Evolutionary conservation across 2,797 vertebrate genomes (phyloP).

Genomic region (Nannoperca australis): DNA sequence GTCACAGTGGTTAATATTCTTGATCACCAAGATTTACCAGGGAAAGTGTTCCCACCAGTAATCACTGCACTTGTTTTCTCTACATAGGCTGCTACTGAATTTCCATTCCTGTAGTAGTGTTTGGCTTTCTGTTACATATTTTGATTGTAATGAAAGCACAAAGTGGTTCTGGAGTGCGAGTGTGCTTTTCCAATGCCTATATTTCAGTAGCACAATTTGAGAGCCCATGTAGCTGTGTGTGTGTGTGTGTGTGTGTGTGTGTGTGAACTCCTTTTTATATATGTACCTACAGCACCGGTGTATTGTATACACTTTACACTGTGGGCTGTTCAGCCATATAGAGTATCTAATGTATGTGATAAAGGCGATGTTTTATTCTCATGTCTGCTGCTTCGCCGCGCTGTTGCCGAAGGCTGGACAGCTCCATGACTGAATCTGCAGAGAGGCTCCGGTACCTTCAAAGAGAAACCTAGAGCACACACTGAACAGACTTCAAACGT

Average conservation of each 20-base stretch:
- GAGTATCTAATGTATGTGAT: constrained; percentile 17
- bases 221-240: not conserved
- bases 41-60: constrained; percentile 25
- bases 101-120: not conserved
- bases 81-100: not conserved
- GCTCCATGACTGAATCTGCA: constrained; percentile 48
- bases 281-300: not conserved
- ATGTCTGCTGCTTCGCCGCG: constrained; percentile 20
- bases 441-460: constrained; percentile 65
- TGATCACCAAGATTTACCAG: constrained; percentile 47
- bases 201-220: not conserved
- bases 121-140: not conserved
- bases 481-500: constrained; percentile 61
- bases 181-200: not conserved
- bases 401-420: constrained; percentile 51
- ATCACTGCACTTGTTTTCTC: constrained; percentile 18
- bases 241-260: not conserved
- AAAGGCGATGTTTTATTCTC: constrained; percentile 30
- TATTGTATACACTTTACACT: not conserved
- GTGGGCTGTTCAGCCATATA: constrained; percentile 13
- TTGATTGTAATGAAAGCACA: not conserved
- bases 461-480: constrained; percentile 64
- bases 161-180: not conserved
- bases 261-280: not conserved
- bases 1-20: constrained; percentile 69